These are phyloP conservation scores for Congeria kusceri DNA, from an alignment of 2,888 invertebrate genomes.

Conservation along the genomic window DNA sequence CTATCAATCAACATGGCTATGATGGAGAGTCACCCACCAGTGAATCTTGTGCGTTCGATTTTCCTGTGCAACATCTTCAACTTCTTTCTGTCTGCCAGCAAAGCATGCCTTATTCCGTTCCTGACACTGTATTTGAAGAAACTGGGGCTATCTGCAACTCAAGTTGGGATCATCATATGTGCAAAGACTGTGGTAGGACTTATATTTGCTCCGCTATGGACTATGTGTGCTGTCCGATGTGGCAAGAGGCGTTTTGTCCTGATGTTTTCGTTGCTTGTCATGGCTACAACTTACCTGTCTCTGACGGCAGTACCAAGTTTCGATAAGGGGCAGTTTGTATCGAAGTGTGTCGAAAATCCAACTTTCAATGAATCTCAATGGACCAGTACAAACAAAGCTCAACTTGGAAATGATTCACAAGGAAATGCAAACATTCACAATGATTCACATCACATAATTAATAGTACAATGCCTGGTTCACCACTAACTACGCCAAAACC, in stretches of 20 bases:
- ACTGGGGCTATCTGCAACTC: conserved; percentile 79
- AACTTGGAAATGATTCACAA: not conserved
- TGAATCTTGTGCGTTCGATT: conserved; percentile 77
- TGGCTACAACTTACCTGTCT: conserved; percentile 77
- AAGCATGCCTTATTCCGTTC: conserved; percentile 81
- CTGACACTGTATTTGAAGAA: conserved; percentile 80
- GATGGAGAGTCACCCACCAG: conserved; percentile 68
- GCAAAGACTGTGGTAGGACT: conserved; percentile 77
- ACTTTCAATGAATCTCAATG: conserved; percentile 19
- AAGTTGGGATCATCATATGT: conserved; percentile 79
- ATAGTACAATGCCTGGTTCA: not conserved
- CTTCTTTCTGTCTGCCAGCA: conserved; percentile 78
- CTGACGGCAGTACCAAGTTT: conserved; percentile 73
- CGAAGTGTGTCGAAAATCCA: conserved; percentile 24
- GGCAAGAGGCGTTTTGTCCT: conserved; percentile 77
- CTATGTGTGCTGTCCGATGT: conserved; percentile 78
- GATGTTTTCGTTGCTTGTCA: conserved; percentile 78
- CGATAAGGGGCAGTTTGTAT: conserved; percentile 51
- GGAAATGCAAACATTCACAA: not conserved
- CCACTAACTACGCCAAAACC: conserved; percentile 9
- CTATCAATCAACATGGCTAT: conserved; percentile 42
- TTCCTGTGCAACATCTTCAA: conserved; percentile 78
- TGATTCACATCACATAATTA: not conserved
- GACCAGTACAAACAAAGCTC: conserved; percentile 17
- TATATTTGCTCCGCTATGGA: conserved; percentile 80